Conservation (phyloP, 2,888 invertebrate species). For the Perizoma flavofasciatum region DNA sequence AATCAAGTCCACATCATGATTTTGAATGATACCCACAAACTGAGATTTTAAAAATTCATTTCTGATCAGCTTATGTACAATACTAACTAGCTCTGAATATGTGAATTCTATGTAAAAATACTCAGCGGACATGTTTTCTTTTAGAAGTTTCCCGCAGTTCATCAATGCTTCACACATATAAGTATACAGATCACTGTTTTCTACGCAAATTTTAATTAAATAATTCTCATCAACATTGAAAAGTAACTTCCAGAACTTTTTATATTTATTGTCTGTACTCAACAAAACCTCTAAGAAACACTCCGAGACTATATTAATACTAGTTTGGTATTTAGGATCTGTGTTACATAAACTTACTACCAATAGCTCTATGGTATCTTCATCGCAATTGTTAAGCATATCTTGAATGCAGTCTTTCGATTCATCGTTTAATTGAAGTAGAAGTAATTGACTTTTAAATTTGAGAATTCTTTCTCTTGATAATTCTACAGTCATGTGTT, state of each 20-base stretch:
- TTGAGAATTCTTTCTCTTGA: conserved; percentile 54
- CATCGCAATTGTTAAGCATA: conserved; percentile 53
- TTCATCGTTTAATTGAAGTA: conserved; percentile 54
- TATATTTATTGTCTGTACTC: conserved; percentile 49
- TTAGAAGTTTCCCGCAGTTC: conserved; percentile 66
- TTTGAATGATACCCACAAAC: conserved; percentile 70
- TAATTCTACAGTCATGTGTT: conserved; percentile 52
- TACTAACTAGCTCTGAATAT: conserved; percentile 72
- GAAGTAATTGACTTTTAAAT: conserved; percentile 62
- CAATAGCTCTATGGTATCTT: conserved; percentile 57
- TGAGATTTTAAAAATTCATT: conserved; percentile 63
- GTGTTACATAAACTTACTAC: conserved; percentile 59
- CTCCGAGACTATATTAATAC: conserved; percentile 48
- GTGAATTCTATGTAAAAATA: conserved; percentile 77
- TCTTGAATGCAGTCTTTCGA: conserved; percentile 44
- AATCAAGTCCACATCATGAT: conserved; percentile 63
- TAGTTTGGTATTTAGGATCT: conserved; percentile 43
- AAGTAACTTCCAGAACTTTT: conserved; percentile 64
- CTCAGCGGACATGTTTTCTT: conserved; percentile 64
- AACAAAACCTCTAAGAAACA: conserved; percentile 51
- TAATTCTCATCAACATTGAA: conserved; percentile 54
- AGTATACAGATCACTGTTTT: conserved; percentile 57
- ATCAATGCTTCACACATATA: conserved; percentile 63
- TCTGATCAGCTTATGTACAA: conserved; percentile 69
- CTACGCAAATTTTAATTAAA: conserved; percentile 59